Conservation (phyloP, 1,140 invertebrate species). For the Saccostrea cuccullata region DNA sequence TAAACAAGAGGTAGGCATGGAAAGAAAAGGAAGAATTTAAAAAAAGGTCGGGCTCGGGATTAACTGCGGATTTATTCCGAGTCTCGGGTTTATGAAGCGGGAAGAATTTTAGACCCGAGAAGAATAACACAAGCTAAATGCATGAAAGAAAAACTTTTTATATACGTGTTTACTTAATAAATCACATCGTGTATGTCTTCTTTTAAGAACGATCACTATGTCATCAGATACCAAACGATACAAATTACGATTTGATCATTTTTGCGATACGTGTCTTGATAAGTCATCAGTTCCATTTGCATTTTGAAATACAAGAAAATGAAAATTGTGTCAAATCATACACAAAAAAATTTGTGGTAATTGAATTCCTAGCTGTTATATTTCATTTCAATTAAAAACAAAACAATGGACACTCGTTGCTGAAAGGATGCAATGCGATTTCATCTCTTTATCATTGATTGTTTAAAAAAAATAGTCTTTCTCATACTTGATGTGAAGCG, state of each 20-base stretch:
- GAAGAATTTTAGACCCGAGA: not conserved
- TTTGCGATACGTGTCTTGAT: conserved; percentile 1
- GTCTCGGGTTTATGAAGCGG: not conserved
- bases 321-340: not conserved
- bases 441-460: no score
- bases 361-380: no score
- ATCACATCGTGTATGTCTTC: not conserved
- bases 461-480: no score
- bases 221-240: not conserved
- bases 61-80: not conserved
- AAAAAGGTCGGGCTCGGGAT: conserved; percentile 32
- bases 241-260: conserved; percentile 16
- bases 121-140: not conserved
- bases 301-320: not conserved
- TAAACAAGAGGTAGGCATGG: conserved; percentile 9
- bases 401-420: no score
- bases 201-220: not conserved
- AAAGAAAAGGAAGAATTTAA: not conserved
- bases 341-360: no score
- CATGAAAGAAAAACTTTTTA: not conserved
- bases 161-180: not conserved
- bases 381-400: no score
- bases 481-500: no score
- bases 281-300: not conserved
- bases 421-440: no score